Evolutionary conservation across 2,797 vertebrate genomes (phyloP), one percentile per base, ranked within the genome.

Genomic region (Cynodonichthys magdalenae): DNA sequence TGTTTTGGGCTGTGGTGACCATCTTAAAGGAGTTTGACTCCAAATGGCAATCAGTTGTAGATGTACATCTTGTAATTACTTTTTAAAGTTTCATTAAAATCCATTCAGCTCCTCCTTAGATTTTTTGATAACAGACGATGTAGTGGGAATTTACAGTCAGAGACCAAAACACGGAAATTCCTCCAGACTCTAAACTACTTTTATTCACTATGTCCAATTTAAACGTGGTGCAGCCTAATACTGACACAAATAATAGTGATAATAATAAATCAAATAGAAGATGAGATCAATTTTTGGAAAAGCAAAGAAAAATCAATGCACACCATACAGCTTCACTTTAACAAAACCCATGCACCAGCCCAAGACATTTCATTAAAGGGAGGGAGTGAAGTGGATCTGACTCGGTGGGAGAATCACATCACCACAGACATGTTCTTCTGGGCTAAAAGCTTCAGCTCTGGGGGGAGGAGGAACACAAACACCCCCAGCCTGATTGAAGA

Each of bases 361-460:
- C 27, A 52, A 58, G 79, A 81, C 64, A 51, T 87, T 86, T 90
- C 60, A 82, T 87, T 81, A 80, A 50, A 76, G 57, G 28, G 34
- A 42, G 24, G n/a, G 74, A 69, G 52, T 69, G 74, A 75, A 58
- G 59, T 71, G 41, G 61, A 57, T 77, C 50, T 63, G 44, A 1
- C 4, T 36, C 28, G 56, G 56, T 53, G 59, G 59, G 47, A 27
- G 61, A 71, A 66, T 65, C 53, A 3, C 63, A 68, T 66, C 59
- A 18, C 18, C 0, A 9, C 46, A 49, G 60, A 44, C 50, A 69
- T 66, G 61, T 69, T 54, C 53, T 28, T 12, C 28, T 44, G 4
- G 1, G 48, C 64, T 65, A 4, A 29, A 39, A 69, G 58, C 53
- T 45, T 15, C 0, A 4, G 77, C 63, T 66, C 75, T 24, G 5